phyloP scores from a whole-genome alignment of 2,888 invertebrate species.

The Campoplex nolae region DNA sequence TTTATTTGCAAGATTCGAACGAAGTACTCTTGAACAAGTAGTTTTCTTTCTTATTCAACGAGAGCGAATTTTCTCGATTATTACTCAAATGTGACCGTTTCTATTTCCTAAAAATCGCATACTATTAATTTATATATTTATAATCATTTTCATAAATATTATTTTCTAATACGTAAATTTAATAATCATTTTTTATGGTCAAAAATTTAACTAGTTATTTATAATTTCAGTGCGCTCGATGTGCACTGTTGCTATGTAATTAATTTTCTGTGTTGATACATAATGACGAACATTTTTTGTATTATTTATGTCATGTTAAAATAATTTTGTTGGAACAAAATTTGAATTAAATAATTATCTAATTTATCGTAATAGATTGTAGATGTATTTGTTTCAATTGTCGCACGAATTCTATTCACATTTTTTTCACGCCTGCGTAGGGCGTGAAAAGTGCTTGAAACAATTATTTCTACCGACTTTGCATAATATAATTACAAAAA shows the following conservation, averaged over 20 bases:
- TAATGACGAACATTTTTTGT: too few species aligned
- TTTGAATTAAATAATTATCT: neutral
- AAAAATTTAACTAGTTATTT: neutral
- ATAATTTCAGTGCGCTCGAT: neutral
- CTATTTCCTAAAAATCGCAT: neutral
- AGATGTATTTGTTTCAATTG: neutral
- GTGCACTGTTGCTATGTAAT: neutral
- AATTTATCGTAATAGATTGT: neutral
- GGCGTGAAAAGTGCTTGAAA: neutral
- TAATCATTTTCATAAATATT: too few species aligned
- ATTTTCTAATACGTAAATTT: neutral
- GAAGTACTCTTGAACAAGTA: neutral
- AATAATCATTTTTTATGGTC: neutral
- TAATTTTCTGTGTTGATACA: neutral
- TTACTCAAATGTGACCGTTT: neutral
- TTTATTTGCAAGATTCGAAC: neutral
- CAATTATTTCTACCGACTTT: neutral
- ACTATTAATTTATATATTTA: neutral
- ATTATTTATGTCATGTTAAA: neutral
- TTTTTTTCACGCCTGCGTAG: neutral
- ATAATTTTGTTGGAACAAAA: neutral
- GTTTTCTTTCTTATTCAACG: conserved; percentile 1
- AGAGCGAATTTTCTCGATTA: neutral
- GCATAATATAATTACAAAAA: neutral
- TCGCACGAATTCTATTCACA: neutral